Percentiles rank a stretch among this genome's conserved stretches.
Evolutionary conservation across 2,797 vertebrate genomes (phyloP).

Genomic region (Sebastes kiyomatsui): DNA sequence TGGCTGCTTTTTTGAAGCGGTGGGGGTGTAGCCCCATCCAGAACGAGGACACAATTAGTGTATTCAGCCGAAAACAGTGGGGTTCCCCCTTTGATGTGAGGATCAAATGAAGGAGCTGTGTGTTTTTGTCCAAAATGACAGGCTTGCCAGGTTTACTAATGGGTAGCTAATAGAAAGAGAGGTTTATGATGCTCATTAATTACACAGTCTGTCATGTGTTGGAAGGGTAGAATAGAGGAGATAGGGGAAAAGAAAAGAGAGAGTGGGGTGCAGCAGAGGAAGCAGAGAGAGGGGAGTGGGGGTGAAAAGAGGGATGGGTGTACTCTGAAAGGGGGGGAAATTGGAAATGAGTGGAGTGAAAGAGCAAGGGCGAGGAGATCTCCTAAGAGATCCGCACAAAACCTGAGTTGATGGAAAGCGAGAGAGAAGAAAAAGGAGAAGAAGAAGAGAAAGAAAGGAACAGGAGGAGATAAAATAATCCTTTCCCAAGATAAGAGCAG

Average conservation of each 20-base stretch:
- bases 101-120: constrained; percentile 95
- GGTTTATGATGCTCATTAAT: constrained; percentile 98
- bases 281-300: constrained; percentile 42
- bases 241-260: constrained; percentile 54
- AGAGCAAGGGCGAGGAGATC: constrained; percentile 55
- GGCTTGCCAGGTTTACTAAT: constrained; percentile 95
- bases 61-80: constrained; percentile 94
- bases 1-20: constrained; percentile 85
- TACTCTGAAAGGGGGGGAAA: constrained; percentile 45
- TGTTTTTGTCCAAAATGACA: constrained; percentile 98
- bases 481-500: constrained; percentile 92
- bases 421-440: constrained; percentile 38
- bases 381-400: constrained; percentile 59
- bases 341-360: constrained; percentile 61
- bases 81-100: constrained; percentile 96
- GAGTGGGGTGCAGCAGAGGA: constrained; percentile 63
- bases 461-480: constrained; percentile 89
- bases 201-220: constrained; percentile 92
- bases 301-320: constrained; percentile 49
- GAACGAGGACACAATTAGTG: constrained; percentile 95
- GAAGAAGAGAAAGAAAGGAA: constrained; percentile 61
- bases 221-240: constrained; percentile 79
- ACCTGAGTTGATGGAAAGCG: constrained; percentile 52
- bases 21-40: constrained; percentile 87
- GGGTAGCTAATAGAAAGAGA: constrained; percentile 96